phyloP scores from a whole-genome alignment of 2,797 vertebrate species.

The Esox masquinongy region DNA sequence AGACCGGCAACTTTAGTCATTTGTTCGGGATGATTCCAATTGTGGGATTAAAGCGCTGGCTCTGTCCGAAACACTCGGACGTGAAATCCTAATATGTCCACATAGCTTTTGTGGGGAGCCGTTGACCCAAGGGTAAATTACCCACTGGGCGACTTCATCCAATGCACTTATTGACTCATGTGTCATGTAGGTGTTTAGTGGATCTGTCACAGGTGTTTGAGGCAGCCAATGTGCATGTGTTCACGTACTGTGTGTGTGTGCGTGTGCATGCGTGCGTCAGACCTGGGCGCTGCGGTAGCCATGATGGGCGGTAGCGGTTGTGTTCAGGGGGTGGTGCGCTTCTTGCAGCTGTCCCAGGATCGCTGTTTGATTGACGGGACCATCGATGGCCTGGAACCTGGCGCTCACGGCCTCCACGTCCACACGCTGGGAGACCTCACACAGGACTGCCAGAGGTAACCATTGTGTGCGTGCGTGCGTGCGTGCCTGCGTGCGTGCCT shows the following conservation, averaged over 20 bases:
- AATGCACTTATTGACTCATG: not conserved
- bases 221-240: not conserved
- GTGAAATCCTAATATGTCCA: not conserved
- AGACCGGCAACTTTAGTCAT: not conserved
- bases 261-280: conserved; percentile 42
- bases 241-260: not conserved
- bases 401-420: conserved; percentile 86
- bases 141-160: not conserved
- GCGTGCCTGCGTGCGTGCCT: not conserved
- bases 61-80: not conserved
- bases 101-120: not conserved
- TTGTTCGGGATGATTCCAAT: not conserved
- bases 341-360: conserved; percentile 81
- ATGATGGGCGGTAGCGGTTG: conserved; percentile 74
- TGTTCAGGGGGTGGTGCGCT: conserved; percentile 84
- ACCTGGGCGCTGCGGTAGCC: conserved; percentile 83
- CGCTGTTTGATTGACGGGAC: conserved; percentile 87
- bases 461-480: not conserved
- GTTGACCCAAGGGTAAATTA: not conserved
- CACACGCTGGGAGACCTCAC: conserved; percentile 88
- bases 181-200: not conserved
- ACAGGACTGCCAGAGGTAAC: conserved; percentile 80
- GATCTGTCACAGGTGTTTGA: not conserved
- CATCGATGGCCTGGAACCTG: conserved; percentile 82
- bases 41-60: not conserved